phyloP scores from a whole-genome alignment of 2,113 vertebrate species.

The Gyps fulvus region DNA sequence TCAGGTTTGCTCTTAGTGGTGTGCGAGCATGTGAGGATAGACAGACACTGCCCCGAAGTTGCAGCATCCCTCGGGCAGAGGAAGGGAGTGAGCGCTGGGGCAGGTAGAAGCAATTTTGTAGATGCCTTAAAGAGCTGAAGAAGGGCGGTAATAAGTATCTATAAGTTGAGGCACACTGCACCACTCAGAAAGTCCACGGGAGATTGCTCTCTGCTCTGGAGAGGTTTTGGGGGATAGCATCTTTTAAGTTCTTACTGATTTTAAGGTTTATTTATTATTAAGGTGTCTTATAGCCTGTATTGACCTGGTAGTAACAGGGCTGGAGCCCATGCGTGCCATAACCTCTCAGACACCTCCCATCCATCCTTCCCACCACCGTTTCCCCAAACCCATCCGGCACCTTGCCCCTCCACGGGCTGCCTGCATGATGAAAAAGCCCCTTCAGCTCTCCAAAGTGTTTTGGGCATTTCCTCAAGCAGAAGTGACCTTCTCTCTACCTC shows the following conservation, averaged over 20 bases:
- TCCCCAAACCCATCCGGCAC: accelerated
- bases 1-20: accelerated
- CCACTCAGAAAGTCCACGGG: background rate
- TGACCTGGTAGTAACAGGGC: background rate
- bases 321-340: accelerated
- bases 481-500: background rate
- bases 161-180: accelerated
- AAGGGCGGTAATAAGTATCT: background rate
- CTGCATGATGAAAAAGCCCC: background rate
- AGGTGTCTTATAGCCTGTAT: background rate
- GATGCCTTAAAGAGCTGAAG: background rate
- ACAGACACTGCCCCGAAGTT: background rate
- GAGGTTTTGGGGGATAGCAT: background rate
- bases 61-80: background rate
- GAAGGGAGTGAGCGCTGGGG: background rate
- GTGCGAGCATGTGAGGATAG: accelerated
- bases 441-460: background rate
- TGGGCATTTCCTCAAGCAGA: background rate
- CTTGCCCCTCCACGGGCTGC: accelerated
- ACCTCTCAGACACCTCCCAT: background rate
- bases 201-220: background rate
- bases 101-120: background rate
- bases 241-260: background rate
- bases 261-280: background rate
- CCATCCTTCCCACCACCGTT: background rate